Conservation (phyloP, 2,888 invertebrate species). For the Drosophila rubida region DNA sequence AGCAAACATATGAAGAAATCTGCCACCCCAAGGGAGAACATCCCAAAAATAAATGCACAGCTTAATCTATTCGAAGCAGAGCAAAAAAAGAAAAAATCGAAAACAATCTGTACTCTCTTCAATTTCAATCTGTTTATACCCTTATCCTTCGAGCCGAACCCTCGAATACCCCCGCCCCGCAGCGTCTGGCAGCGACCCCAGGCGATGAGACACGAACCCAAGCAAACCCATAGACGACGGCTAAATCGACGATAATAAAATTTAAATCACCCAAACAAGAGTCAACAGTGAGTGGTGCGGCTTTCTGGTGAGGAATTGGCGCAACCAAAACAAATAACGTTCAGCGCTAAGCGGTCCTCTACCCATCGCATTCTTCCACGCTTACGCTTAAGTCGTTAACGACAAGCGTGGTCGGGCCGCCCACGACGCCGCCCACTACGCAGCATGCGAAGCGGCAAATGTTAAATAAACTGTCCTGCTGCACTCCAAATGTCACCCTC, state of each 20-base stretch:
- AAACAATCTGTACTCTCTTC: constrained; percentile 74
- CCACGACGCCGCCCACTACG: constrained; percentile 47
- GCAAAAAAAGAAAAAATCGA: constrained; percentile 22
- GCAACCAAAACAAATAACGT: constrained; percentile 49
- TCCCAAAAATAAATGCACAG: constrained; percentile 66
- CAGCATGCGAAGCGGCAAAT: constrained; percentile 46
- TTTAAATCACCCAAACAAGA: constrained; percentile 78
- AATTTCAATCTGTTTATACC: constrained; percentile 58
- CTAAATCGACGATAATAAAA: constrained; percentile 79
- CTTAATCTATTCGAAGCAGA: constrained; percentile 60
- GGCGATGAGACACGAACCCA: neutral
- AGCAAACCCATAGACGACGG: constrained; percentile 21
- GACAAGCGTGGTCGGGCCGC: constrained; percentile 56
- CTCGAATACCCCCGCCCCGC: neutral
- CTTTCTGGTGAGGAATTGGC: constrained; percentile 39
- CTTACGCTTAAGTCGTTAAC: constrained; percentile 64
- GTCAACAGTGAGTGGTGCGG: constrained; percentile 6
- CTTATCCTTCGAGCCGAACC: neutral
- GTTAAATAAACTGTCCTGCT: constrained; percentile 55
- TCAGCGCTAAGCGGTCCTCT: constrained; percentile 50
- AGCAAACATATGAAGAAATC: neutral
- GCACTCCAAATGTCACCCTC: constrained; percentile 15
- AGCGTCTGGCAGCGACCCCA: constrained; percentile 40
- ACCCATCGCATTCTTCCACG: constrained; percentile 49
- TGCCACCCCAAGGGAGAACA: constrained; percentile 2